phyloP scores from a whole-genome alignment of 2,113 vertebrate genomes.

The human (Homo sapiens) region GRCh38 chr2:184015001-184015500 shows the following conservation, averaged over 20 bases:
- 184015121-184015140: not conserved
- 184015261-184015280: not conserved
- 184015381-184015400: not conserved
- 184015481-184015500: not conserved
- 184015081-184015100: not conserved
- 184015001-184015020: not conserved
- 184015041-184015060: not conserved
- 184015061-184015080: not conserved
- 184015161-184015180: not conserved
- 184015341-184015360: not conserved
- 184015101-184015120: not conserved
- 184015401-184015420: not conserved
- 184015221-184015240: not conserved
- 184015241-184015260: not conserved
- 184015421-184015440: not conserved
- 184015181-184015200: not conserved
- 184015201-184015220: not conserved
- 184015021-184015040: not conserved
- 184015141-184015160: not conserved
- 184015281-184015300: not conserved
- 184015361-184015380: not conserved
- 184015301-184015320: not conserved
- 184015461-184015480: not conserved
- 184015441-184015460: not conserved
- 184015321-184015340: not conserved